Evolutionary conservation across 92 coral and sea anemone species (phyloP).

Genomic region (Actinostola sp.): DNA sequence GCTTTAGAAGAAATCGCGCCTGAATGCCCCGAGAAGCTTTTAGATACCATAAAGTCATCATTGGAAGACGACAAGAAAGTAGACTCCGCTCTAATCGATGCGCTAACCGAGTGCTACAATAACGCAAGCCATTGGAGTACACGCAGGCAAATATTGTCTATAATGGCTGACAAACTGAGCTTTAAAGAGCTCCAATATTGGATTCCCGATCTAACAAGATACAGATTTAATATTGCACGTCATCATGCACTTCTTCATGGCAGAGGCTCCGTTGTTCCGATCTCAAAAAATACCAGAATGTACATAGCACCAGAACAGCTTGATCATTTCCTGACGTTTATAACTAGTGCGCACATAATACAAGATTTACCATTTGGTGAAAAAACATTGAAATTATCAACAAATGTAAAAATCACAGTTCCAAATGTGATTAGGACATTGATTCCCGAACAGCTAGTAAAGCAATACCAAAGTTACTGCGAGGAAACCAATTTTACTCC

Average conservation of each 20-base stretch:
- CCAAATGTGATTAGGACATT: slow-evolving; percentile 35
- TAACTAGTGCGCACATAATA: slow-evolving; percentile 27
- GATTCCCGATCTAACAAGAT: slow-evolving; percentile 31
- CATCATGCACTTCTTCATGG: slow-evolving; percentile 29
- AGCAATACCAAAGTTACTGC: slow-evolving; percentile 27
- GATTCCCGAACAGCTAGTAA: slow-evolving; percentile 16
- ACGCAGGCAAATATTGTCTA: slow-evolving; percentile 17
- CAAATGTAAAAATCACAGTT: background rate
- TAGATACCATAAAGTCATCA: background rate
- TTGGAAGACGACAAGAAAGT: background rate
- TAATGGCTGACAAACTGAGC: slow-evolving; percentile 14
- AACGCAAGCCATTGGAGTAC: slow-evolving; percentile 18
- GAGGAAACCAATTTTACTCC: slow-evolving; percentile 11
- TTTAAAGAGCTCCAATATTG: slow-evolving; percentile 2
- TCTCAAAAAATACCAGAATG: slow-evolving; percentile 12
- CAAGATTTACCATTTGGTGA: slow-evolving; percentile 50
- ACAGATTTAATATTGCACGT: slow-evolving; percentile 24
- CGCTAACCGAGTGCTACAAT: slow-evolving; percentile 8
- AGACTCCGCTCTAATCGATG: slow-evolving; percentile 17
- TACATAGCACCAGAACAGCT: slow-evolving; percentile 18
- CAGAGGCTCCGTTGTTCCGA: slow-evolving; percentile 21
- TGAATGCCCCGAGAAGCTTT: slow-evolving; percentile 24
- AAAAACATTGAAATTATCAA: slow-evolving; percentile 6
- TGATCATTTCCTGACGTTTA: slow-evolving; percentile 42
- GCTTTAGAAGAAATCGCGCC: slow-evolving; percentile 42